These are phyloP conservation scores for Macroglossus sobrinus DNA, from an alignment of 2,113 vertebrate genomes.

Conservation along the genomic window DNA sequence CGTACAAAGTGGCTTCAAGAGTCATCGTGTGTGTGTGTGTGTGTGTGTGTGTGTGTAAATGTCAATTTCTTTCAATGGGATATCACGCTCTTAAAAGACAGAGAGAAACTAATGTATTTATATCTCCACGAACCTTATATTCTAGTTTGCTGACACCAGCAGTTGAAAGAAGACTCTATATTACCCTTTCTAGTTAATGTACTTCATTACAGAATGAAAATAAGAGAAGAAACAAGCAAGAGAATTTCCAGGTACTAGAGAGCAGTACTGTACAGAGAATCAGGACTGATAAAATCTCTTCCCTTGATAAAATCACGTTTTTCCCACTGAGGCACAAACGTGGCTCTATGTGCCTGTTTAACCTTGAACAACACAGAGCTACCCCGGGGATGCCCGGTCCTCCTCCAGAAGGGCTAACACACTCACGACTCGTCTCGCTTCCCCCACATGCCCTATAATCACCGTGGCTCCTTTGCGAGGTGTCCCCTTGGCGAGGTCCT, in stretches of 20 bases:
- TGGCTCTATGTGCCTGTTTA: conserved; percentile 36
- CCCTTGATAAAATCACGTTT: conserved; percentile 24
- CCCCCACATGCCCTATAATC: not conserved
- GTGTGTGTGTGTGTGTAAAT: not conserved
- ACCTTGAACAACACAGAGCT: conserved; percentile 46
- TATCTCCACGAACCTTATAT: not conserved
- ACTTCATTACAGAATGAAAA: not conserved
- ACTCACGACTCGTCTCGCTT: conserved; percentile 60
- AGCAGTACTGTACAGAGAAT: conserved; percentile 53
- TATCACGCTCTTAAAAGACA: not conserved
- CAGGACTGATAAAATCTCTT: not conserved
- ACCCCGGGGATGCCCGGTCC: conserved; percentile 43
- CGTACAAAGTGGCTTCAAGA: not conserved
- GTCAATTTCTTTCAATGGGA: not conserved
- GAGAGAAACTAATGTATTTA: not conserved
- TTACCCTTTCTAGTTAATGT: not conserved
- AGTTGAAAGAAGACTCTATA: not conserved
- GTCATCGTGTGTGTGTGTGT: too few species aligned
- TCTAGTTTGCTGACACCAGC: not conserved
- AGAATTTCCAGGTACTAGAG: conserved; percentile 21
- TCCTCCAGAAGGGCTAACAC: not conserved
- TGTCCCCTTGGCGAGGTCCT: conserved; percentile 57
- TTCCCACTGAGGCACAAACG: conserved; percentile 57
- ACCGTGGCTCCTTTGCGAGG: conserved; percentile 52
- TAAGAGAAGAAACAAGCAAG: not conserved